Conservation (phyloP, 2,113 vertebrate genomes). For the Guaruba guarouba region DNA sequence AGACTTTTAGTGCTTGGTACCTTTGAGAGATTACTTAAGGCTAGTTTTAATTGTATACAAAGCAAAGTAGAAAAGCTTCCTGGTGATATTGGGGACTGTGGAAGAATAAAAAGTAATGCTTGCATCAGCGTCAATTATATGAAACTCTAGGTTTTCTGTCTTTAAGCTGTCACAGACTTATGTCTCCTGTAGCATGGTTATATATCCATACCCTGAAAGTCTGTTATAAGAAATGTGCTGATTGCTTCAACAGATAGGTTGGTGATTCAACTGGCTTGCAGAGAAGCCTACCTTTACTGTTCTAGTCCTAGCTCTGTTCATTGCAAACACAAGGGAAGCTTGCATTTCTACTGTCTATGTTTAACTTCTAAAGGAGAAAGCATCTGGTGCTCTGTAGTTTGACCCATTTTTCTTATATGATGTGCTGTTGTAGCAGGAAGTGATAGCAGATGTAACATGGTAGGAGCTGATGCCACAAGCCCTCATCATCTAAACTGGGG, state of each 20-base stretch:
- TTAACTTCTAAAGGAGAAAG: background rate
- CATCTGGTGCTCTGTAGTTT: background rate
- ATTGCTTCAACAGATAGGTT: background rate
- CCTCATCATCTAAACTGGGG: background rate
- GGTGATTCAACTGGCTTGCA: background rate
- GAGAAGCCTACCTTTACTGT: background rate
- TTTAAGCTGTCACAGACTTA: background rate
- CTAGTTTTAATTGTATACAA: background rate
- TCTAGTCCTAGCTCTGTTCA: background rate
- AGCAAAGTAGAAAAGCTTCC: background rate
- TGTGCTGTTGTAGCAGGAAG: background rate
- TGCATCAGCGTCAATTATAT: background rate
- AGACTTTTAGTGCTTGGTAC: background rate
- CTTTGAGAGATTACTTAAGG: background rate
- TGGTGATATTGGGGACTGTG: background rate
- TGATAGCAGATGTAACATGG: background rate
- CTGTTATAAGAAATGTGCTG: background rate
- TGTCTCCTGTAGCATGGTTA: background rate
- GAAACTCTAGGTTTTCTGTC: background rate
- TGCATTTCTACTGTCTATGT: background rate
- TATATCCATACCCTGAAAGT: background rate
- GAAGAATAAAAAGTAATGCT: background rate
- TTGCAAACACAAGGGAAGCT: background rate
- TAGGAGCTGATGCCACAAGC: background rate
- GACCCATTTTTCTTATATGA: background rate